Conservation (phyloP, 2,113 vertebrate species). For the Sterrhoptilus dennistouni region DNA sequence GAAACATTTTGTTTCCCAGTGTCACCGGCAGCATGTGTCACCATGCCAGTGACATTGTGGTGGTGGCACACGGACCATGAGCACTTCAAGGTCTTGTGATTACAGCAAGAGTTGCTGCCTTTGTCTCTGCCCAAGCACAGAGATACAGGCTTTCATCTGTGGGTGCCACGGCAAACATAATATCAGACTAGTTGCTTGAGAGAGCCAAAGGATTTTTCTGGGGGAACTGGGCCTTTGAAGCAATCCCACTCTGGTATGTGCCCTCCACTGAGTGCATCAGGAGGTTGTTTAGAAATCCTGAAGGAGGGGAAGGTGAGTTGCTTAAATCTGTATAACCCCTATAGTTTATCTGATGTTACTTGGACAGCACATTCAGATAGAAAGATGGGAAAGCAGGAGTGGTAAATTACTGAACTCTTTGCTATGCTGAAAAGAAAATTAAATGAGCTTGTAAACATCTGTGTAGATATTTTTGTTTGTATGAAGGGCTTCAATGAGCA, state of each 20-base stretch:
- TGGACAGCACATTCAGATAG: background rate
- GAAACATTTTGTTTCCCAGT: background rate
- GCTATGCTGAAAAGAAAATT: background rate
- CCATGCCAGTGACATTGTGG: rapidly evolving
- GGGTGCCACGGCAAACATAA: background rate
- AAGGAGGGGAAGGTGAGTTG: background rate
- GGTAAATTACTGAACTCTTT: background rate
- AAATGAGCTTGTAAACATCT: background rate
- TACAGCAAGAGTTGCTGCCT: rapidly evolving
- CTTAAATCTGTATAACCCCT: background rate
- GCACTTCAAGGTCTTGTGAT: background rate
- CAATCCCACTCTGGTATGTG: background rate
- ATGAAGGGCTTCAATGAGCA: background rate
- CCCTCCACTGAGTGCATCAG: background rate
- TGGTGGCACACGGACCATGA: rapidly evolving
- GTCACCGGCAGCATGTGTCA: background rate
- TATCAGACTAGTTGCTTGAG: background rate
- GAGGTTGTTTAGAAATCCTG: background rate
- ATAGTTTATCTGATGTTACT: background rate
- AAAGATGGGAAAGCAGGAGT: background rate
- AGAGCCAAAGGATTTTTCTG: background rate
- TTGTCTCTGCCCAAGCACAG: background rate
- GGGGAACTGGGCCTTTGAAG: background rate
- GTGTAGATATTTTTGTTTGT: background rate
- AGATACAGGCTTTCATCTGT: background rate